Evolutionary conservation across 1,140 invertebrate genomes (phyloP).

Genomic region (Pollicipes pollicipes): DNA sequence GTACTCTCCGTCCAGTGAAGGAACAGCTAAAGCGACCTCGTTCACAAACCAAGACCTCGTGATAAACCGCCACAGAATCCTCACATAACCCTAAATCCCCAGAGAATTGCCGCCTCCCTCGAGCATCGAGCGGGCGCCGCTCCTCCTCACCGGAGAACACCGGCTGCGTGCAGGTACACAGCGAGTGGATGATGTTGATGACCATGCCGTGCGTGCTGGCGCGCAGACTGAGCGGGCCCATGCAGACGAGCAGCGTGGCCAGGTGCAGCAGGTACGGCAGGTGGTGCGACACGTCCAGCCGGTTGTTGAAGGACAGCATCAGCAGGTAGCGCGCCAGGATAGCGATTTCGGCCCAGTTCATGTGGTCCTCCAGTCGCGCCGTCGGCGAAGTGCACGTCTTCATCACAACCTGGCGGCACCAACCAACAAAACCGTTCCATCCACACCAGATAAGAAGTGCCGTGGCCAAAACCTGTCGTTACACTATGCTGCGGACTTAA

Average conservation of each 20-base stretch:
- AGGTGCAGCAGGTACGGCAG: constrained; percentile 91
- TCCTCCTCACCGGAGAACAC: constrained; percentile 57
- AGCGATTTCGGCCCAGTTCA: constrained; percentile 97
- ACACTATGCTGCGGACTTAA: no score
- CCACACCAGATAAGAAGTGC: no score
- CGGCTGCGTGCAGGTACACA: constrained; percentile 89
- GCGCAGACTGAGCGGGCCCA: constrained; percentile 82
- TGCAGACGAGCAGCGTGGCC: constrained; percentile 84
- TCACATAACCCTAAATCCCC: no score
- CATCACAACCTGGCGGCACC: constrained; percentile 71
- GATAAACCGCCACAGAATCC: no score
- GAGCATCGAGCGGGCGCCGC: no score
- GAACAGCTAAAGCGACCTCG: no score
- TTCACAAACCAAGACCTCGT: no score
- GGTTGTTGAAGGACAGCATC: constrained; percentile 98
- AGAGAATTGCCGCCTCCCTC: no score
- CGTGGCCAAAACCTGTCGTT: no score
- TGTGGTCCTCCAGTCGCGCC: constrained; percentile 73
- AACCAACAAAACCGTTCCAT: no score
- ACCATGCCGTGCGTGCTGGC: constrained; percentile 91
- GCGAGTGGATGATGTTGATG: constrained; percentile 93
- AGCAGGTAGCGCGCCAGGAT: constrained; percentile 84
- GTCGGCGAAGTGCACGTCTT: constrained; percentile 93
- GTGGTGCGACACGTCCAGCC: constrained; percentile 83
- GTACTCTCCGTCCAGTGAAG: no score